phyloP scores from a whole-genome alignment of 2,797 vertebrate species.

The Acanthiza pusilla region DNA sequence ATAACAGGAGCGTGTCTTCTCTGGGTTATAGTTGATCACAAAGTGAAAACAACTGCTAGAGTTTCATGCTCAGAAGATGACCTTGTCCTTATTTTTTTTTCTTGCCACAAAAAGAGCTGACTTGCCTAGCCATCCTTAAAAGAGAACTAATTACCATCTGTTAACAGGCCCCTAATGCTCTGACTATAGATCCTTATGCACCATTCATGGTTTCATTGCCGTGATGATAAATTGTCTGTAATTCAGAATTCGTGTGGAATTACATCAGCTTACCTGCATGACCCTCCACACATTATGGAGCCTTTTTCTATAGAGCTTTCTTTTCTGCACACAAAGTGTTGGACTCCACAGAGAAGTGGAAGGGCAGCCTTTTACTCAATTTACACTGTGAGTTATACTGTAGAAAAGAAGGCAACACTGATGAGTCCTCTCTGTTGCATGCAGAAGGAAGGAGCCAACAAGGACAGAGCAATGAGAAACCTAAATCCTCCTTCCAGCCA shows the following conservation, averaged over 20 bases:
- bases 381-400: background rate
- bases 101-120: background rate
- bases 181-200: background rate
- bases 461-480: background rate
- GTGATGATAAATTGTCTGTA: background rate
- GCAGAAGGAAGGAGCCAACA: background rate
- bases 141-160: background rate
- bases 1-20: background rate
- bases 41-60: background rate
- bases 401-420: background rate
- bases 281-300: background rate
- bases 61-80: background rate
- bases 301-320: background rate
- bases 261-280: background rate
- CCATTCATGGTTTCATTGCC: background rate
- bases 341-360: background rate
- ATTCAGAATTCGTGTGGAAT: background rate
- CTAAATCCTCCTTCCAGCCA: background rate
- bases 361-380: background rate
- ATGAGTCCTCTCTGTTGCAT: background rate
- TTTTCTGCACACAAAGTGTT: background rate
- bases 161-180: background rate
- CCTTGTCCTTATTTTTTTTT: background rate
- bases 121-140: background rate
- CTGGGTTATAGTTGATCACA: background rate